A percentile compares a stretch with the other conserved stretches of the same genome.
phyloP scores from a whole-genome alignment of 2,888 invertebrate genomes.

The Diarsia dahlii region DNA sequence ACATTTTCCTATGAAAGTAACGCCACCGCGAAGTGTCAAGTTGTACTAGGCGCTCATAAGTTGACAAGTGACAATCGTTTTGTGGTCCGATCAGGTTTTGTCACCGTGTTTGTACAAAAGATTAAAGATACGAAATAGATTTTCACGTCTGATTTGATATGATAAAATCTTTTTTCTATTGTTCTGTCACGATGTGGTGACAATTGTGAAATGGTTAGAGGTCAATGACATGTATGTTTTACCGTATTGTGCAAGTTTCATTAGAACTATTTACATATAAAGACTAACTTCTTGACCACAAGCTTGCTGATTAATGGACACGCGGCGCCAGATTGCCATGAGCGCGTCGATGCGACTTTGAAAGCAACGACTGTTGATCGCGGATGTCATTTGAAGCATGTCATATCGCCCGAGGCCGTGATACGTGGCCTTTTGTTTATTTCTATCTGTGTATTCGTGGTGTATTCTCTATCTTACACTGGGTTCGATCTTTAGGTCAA shows the following conservation, averaged over 20 bases:
- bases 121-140: conserved; percentile 48
- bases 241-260: neutral
- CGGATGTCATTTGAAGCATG: neutral
- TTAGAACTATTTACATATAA: neutral
- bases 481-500: no score
- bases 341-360: neutral
- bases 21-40: conserved; percentile 4
- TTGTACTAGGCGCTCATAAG: conserved; percentile 22
- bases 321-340: neutral
- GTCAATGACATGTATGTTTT: neutral
- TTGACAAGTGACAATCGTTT: conserved; percentile 55
- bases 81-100: conserved; percentile 32
- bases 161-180: conserved; percentile 26
- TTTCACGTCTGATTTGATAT: conserved; percentile 48
- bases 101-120: conserved; percentile 47
- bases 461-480: no score
- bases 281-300: neutral
- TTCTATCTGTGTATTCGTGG: no score
- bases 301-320: neutral
- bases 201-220: conserved; percentile 3
- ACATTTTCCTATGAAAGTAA: conserved; percentile 5
- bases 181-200: conserved; percentile 37
- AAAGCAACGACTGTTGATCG: neutral
- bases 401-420: neutral
- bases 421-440: no score